These are phyloP conservation scores for Drosophila anomelani DNA, from an alignment of 2,888 invertebrate genomes.

Conservation along the genomic window DNA sequence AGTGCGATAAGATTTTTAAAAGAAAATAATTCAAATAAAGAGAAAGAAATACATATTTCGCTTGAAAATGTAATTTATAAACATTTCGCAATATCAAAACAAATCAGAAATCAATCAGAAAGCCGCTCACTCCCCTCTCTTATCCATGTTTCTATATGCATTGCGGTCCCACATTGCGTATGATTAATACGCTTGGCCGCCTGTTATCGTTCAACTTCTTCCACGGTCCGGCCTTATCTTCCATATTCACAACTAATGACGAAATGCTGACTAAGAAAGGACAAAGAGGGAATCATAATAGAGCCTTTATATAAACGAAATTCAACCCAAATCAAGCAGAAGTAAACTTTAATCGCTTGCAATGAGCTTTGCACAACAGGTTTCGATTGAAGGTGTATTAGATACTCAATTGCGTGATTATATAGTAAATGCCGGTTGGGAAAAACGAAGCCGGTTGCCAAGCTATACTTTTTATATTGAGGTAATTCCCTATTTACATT, in stretches of 20 bases:
- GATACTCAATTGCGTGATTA: constrained; percentile 41
- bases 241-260: constrained; percentile 20
- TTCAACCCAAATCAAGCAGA: background rate
- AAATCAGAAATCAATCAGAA: constrained; percentile 37
- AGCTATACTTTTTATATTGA: background rate
- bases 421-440: constrained; percentile 34
- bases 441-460: constrained; percentile 26
- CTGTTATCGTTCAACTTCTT: constrained; percentile 26
- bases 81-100: constrained; percentile 29
- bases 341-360: constrained; percentile 13
- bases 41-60: constrained; percentile 37
- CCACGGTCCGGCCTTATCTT: constrained; percentile 7
- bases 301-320: background rate
- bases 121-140: background rate
- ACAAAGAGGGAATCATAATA: constrained; percentile 1
- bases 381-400: constrained; percentile 35
- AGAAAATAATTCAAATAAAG: background rate
- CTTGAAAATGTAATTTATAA: constrained; percentile 50
- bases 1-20: constrained; percentile 54
- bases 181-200: constrained; percentile 39
- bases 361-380: constrained; percentile 49
- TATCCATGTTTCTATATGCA: background rate
- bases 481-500: constrained; percentile 28
- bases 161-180: constrained; percentile 19
- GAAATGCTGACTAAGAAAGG: constrained; percentile 26